Evolutionary conservation across 2,888 invertebrate genomes (phyloP).

Genomic region (Patella depressa): DNA sequence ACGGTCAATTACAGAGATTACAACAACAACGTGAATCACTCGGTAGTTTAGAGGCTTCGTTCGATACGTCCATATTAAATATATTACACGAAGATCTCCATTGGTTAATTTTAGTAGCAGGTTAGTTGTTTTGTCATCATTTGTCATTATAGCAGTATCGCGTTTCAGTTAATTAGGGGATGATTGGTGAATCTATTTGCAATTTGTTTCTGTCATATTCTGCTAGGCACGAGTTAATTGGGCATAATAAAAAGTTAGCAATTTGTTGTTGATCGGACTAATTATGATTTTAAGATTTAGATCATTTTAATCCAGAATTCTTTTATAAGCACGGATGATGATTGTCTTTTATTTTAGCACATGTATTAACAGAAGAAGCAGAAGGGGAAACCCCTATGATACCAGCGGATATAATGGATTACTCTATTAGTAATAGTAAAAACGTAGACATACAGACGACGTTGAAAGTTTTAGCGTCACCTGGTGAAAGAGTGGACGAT

Average conservation of each 20-base stretch:
- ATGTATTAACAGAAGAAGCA: slow-evolving; percentile 79
- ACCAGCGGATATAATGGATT: slow-evolving; percentile 78
- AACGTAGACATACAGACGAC: slow-evolving; percentile 73
- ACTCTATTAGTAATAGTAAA: slow-evolving; percentile 76
- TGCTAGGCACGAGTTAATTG: too few species aligned
- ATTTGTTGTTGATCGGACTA: too few species aligned
- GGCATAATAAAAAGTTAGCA: too few species aligned
- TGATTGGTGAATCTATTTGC: too few species aligned
- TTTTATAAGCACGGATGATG: too few species aligned
- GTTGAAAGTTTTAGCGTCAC: slow-evolving; percentile 73
- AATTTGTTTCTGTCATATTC: too few species aligned
- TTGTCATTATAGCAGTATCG: not conserved
- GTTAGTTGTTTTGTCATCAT: slow-evolving; percentile 50
- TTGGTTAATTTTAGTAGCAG: slow-evolving; percentile 85
- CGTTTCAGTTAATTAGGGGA: too few species aligned
- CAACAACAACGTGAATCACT: slow-evolving; percentile 59
- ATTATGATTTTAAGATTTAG: too few species aligned
- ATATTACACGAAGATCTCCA: slow-evolving; percentile 89
- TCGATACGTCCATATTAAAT: slow-evolving; percentile 73
- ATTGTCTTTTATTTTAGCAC: slow-evolving; percentile 72
- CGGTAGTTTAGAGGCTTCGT: slow-evolving; percentile 48
- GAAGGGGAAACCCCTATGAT: slow-evolving; percentile 80
- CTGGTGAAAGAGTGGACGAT: slow-evolving; percentile 68
- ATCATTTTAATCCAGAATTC: too few species aligned
- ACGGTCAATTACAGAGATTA: slow-evolving; percentile 72